Base-by-base conservation (phyloP, 2,888 invertebrate genomes). In the Nemapogon koenigi region DNA sequence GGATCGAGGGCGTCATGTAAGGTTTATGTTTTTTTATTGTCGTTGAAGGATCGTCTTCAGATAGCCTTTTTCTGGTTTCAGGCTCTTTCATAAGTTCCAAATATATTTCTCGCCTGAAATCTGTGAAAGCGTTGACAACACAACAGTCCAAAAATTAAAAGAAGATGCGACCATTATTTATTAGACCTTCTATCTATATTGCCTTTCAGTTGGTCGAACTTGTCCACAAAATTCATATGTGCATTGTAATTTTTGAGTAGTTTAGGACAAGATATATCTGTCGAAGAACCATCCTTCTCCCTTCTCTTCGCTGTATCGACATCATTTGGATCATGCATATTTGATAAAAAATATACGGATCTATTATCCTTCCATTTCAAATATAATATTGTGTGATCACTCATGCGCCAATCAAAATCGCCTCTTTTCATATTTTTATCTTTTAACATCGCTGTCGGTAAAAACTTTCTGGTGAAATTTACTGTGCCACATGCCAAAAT, bases 181-280 rank as follows among this genome's bases (percentile, higher is more conserved):
- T 45, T 16, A 10, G 43, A 45, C 26, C 44, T 47, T 18, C 44
- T 31, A 28, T 48, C 46, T 22, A 46, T 30, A 30, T 25, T 46
- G n/a, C 43, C 38, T 39, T 46, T 46, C 3, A 46, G 33, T 29
- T 46, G 43, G 18, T 46, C 46, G 18, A 43, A 48, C 41, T 46
- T 46, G 18, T 46, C 48, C 2, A 48, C 45, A 33, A 38, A 46
- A 31, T 47, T 45, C 42, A 46, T 47, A 19, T 38, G 30, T 1
- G n/a, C 38, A 26, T 46, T 47, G 32, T 47, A 45, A 8, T 43
- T 37, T 28, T 29, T 46, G 13, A 47, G 26, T 10, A 44, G 44
- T 27, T 35, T 26, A 14, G 46, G 46, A 43, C 46, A 45, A 1
- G 40, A 6, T 2, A 47, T 37, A 38, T 44, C 41, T 31, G 8